Percentiles rank a stretch among this genome's conserved stretches.
phyloP scores from a whole-genome alignment of 2,888 invertebrate species.

The Amphipyra berbera region DNA sequence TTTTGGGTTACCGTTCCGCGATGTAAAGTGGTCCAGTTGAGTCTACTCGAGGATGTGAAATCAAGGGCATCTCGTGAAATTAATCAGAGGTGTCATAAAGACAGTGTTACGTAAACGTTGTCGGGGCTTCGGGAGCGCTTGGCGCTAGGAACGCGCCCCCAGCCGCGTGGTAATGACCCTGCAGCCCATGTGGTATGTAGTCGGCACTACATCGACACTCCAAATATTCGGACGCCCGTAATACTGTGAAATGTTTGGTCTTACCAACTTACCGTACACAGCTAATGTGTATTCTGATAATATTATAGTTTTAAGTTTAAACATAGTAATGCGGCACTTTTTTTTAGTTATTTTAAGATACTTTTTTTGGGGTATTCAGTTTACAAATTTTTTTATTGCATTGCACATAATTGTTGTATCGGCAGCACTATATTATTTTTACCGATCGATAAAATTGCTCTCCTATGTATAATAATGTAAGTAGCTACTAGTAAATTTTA shows the following conservation, averaged over 20 bases:
- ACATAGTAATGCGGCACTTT: too few species aligned
- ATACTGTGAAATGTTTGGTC: constrained; percentile 15
- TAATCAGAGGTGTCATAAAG: constrained; percentile 70
- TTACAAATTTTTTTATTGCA: too few species aligned
- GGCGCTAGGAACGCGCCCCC: constrained; percentile 69
- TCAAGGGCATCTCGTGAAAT: constrained; percentile 65
- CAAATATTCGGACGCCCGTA: constrained; percentile 29
- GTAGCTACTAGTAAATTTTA: too few species aligned
- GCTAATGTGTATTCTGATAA: too few species aligned
- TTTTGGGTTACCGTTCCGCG: neutral
- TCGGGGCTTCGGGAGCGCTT: constrained; percentile 52
- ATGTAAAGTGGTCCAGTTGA: constrained; percentile 22
- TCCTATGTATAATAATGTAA: too few species aligned
- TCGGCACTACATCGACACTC: constrained; percentile 30
- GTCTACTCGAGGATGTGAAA: constrained; percentile 50
- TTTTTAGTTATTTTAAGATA: too few species aligned
- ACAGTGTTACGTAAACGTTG: constrained; percentile 69
- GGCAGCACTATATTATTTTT: too few species aligned
- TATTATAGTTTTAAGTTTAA: neutral
- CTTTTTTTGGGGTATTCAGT: too few species aligned
- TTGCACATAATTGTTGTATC: too few species aligned
- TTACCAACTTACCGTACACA: neutral
- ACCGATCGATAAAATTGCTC: too few species aligned
- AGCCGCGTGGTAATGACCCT: constrained; percentile 77
- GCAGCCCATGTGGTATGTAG: constrained; percentile 67